phyloP scores from a whole-genome alignment of 2,888 invertebrate genomes.

The Eustalomyia histrio region DNA sequence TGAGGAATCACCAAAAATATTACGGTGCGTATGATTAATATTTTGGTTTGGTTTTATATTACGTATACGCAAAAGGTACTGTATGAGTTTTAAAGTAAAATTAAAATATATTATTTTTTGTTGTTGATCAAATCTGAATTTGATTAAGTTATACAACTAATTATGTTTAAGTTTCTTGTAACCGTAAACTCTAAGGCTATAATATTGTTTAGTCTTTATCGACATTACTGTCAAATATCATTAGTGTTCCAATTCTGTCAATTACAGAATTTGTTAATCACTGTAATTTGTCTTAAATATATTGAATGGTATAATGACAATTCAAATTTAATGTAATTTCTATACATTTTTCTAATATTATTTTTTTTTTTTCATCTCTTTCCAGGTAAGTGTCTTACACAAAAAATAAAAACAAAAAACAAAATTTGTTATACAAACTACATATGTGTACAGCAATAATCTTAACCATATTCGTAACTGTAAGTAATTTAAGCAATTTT shows the following conservation, averaged over 20 bases:
- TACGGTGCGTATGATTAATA: no score
- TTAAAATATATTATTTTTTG: no score
- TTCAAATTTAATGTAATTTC: constrained; percentile 15
- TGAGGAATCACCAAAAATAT: no score
- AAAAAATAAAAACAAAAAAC: no score
- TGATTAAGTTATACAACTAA: no score
- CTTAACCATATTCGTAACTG: constrained; percentile 35
- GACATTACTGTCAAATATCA: not conserved
- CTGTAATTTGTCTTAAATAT: not conserved
- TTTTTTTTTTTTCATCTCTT: constrained; percentile 43
- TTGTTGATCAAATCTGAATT: no score
- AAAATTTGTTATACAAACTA: constrained; percentile 42
- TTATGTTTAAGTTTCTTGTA: no score
- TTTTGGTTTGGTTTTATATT: not conserved
- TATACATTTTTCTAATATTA: constrained; percentile 36
- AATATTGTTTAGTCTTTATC: no score
- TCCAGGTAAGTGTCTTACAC: constrained; percentile 60
- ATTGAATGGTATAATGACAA: not conserved
- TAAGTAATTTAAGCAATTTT: constrained; percentile 56
- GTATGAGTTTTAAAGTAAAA: not conserved
- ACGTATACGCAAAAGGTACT: not conserved
- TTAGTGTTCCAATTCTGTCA: not conserved
- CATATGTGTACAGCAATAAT: constrained; percentile 11
- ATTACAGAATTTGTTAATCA: constrained; percentile 7
- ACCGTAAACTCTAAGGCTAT: no score